Base-by-base conservation (phyloP, 2,888 invertebrate species). In the Acronicta psi region DNA sequence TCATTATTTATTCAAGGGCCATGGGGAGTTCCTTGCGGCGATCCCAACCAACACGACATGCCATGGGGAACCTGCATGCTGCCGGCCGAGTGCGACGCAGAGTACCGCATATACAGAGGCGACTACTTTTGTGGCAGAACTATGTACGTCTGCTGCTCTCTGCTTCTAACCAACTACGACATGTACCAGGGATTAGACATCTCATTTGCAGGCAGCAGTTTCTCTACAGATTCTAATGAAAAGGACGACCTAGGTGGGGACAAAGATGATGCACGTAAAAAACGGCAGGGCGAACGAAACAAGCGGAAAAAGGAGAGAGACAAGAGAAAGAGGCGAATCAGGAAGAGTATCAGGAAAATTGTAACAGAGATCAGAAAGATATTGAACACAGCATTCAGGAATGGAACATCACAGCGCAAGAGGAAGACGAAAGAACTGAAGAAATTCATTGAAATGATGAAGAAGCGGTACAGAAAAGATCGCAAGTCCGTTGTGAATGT, bases 1-100 rank as follows among this genome's bases (percentile, higher is more conserved):
- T 53, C 11, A 2, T 11, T 8, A 44, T 69, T 10, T 17, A 25
- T 66, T 69, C 9, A 47, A 93, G 93, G 92, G 36, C 93, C 93
- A 1, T 93, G 92, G 93, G 93, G 92, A 2, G 85, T 90, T 3
- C 82, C 88, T 0, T 93, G 93, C 59, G 93, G 93, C 0, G 93
- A 93, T 66, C 93, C 93, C 0, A 84, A 86, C 43, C 91, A 91
- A 55, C 89, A 91, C 52, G 92, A 93, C 52, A 83, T 87, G 81
- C 94, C 92, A 0, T 92, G 92, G 93, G 93, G 92, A 0, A 73
- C 78, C 11, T 93, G 94, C 68, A 87, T 88, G 86, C 66, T 91
- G 8, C 63, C 88, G 0, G 75, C 80, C 71, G 90, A 92, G 56
- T 93, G 92, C 49, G 90, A 91, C 14, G 51, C 88, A 0, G 93